phyloP scores from a whole-genome alignment of 2,888 invertebrate genomes.

The Chymomyza caudatula region DNA sequence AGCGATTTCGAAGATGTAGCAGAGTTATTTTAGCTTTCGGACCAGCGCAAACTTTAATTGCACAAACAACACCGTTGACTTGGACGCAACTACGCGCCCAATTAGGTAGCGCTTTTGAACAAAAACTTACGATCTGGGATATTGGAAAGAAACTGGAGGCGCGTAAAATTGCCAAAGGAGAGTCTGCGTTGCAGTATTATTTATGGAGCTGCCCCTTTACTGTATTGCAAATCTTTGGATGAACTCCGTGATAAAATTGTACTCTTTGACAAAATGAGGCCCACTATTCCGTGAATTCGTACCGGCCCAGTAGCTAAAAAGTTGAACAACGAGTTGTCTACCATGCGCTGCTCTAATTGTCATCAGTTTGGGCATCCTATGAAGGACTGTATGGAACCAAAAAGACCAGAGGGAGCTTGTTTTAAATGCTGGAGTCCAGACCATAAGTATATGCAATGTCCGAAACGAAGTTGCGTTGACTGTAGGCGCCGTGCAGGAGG shows the following conservation, averaged over 20 bases:
- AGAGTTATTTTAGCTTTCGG: too few species aligned
- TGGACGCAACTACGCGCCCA: background rate
- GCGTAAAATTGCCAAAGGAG: background rate
- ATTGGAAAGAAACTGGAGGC: background rate
- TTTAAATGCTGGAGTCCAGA: background rate
- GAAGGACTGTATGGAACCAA: background rate
- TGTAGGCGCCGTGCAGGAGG: too few species aligned
- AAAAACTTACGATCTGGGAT: background rate
- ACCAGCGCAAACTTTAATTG: background rate
- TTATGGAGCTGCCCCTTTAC: background rate
- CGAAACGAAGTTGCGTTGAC: too few species aligned
- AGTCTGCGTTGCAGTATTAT: too few species aligned
- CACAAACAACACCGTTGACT: background rate
- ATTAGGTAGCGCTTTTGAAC: background rate
- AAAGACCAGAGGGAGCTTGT: background rate
- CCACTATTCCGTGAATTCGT: background rate
- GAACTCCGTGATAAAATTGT: background rate
- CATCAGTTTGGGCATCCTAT: background rate
- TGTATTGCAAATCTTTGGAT: background rate
- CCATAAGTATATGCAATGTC: background rate
- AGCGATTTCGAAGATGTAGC: too few species aligned
- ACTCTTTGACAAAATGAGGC: background rate
- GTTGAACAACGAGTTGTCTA: background rate
- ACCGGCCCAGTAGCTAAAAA: background rate
- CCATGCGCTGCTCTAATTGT: background rate